phyloP scores from a whole-genome alignment of 2,888 invertebrate species.

The Euclidia mi region DNA sequence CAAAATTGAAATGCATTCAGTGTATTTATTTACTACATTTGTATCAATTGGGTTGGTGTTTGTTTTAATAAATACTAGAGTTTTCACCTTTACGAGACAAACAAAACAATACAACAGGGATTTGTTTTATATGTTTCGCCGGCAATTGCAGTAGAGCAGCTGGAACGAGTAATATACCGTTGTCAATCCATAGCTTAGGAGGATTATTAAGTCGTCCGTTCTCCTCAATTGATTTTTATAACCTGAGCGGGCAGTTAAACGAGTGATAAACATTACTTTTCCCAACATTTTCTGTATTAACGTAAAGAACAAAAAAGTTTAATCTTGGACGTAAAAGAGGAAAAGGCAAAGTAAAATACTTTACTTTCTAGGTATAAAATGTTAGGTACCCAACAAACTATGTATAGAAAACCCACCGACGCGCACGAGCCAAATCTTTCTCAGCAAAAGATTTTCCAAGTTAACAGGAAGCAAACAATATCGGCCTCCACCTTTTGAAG shows the following conservation, averaged over 20 bases:
- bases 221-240: slow-evolving; percentile 17
- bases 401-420: slow-evolving; percentile 25
- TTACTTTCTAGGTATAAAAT: slow-evolving; percentile 25
- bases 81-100: background rate
- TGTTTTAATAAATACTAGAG: background rate
- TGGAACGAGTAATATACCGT: background rate
- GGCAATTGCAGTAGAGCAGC: background rate
- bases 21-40: slow-evolving; percentile 31
- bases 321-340: slow-evolving; percentile 10
- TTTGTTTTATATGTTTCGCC: background rate
- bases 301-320: slow-evolving; percentile 7
- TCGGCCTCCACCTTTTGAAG: slow-evolving; percentile 71
- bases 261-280: slow-evolving; percentile 12
- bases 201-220: slow-evolving; percentile 8
- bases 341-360: slow-evolving; percentile 20
- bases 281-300: slow-evolving; percentile 10
- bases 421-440: slow-evolving; percentile 54
- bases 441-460: slow-evolving; percentile 74
- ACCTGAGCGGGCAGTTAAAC: background rate
- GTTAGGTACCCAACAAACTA: slow-evolving; percentile 42
- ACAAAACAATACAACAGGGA: no score
- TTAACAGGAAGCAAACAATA: slow-evolving; percentile 81
- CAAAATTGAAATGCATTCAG: slow-evolving; percentile 26
- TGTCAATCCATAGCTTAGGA: background rate
- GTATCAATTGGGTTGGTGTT: background rate